Base-by-base conservation (phyloP, 2,113 vertebrate genomes). In the Sorex fumeus region DNA sequence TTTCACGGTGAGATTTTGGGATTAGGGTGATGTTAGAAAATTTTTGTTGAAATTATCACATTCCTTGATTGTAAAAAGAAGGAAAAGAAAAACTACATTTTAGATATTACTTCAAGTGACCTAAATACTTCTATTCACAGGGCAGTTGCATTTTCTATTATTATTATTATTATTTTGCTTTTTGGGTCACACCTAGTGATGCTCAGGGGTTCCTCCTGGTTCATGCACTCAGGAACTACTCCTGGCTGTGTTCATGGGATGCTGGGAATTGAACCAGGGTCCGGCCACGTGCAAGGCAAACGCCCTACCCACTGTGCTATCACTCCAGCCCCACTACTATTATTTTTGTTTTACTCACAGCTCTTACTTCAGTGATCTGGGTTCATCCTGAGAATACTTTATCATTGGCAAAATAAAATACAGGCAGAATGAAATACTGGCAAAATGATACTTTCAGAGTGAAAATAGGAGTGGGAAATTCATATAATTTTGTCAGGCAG, bases 381-480 rank as follows among this genome's bases (percentile, higher is more conserved):
- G 70, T 45, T 85, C 50, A 34, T 74, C 32, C 10, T 36, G 60
- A 91, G 50, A 76, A 10, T 34, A 70, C 43, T 8, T 27, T 5
- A 23, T 27, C 32, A n/a, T 9, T 81, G 28, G 47, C 84, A 85
- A 79, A 57, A 81, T 32, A 57, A 72, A 34, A 40, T 50, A n/a
- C 6, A 77, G 32, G 50, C 84, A 85, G 80, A 60, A 81, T 32
- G 53, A 72, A 34, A 50, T 50, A n/a, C 4, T 81, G 28, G 50
- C 80, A 85, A 79, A 60, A 81, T 32, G 53, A 72, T 50, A 34
- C 11, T 66, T 11, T 34, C 81, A 95, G 85, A 47, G 11, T 62
- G 82, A 71, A 76, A 77, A 74, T 79, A 57, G 70, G 70, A 53
- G 10, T 15, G 66, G 66, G 50, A 95, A 88, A 88, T 80, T n/a